Evolutionary conservation across 1,140 invertebrate species (phyloP).

Genomic region (Aphis craccivora): DNA sequence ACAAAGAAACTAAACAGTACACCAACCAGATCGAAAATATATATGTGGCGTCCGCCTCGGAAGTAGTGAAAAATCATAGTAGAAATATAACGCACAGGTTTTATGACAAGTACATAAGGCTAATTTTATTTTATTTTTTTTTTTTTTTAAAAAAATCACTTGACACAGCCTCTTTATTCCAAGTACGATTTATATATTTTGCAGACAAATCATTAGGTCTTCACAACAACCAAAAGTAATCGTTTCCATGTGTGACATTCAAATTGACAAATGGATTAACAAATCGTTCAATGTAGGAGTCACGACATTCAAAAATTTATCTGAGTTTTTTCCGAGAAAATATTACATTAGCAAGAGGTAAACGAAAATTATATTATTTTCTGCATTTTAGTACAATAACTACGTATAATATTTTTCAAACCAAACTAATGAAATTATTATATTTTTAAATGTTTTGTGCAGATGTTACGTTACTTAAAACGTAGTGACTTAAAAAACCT

Average conservation of each 20-base stretch:
- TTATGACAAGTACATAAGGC: slow-evolving; percentile 11
- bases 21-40: slow-evolving; percentile 32
- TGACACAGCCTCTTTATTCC: neutral
- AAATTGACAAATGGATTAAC: slow-evolving; percentile 54
- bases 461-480: neutral
- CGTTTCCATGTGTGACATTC: slow-evolving; percentile 45
- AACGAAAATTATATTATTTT: neutral
- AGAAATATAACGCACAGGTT: neutral
- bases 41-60: neutral
- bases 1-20: slow-evolving; percentile 24
- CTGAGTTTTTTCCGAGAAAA: slow-evolving; percentile 43
- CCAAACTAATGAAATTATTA: neutral
- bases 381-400: neutral
- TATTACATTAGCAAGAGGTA: slow-evolving; percentile 34
- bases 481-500: neutral
- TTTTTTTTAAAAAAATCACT: neutral
- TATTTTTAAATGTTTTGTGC: neutral
- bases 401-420: neutral
- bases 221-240: slow-evolving; percentile 10
- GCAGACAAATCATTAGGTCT: neutral
- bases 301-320: slow-evolving; percentile 11
- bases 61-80: neutral
- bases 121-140: neutral
- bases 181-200: neutral
- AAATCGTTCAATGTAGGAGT: slow-evolving; percentile 53